Evolutionary conservation across 2,888 invertebrate species (phyloP).

Genomic region (Nephrotoma flavescens): DNA sequence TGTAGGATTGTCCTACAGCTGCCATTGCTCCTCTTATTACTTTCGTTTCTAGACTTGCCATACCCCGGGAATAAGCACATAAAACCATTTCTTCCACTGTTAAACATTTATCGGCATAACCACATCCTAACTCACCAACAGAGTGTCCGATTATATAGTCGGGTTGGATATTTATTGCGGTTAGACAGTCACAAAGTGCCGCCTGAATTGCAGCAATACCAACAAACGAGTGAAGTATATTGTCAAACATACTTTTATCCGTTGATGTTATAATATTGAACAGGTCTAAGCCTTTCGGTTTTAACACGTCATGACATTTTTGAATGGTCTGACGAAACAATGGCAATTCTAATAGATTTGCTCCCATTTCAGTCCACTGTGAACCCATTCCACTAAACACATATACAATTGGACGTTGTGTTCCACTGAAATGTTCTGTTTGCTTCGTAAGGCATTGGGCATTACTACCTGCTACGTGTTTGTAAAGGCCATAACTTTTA

Average conservation of each 20-base stretch:
- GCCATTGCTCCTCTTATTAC: conserved; percentile 75
- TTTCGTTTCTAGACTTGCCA: conserved; percentile 53
- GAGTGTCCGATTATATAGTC: conserved; percentile 80
- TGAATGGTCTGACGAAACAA: conserved; percentile 57
- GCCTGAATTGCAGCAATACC: conserved; percentile 57
- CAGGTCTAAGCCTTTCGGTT: conserved; percentile 46
- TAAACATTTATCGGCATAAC: conserved; percentile 86
- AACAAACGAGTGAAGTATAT: conserved; percentile 54
- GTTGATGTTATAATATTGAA: conserved; percentile 44
- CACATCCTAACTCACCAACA: conserved; percentile 88
- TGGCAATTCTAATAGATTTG: conserved; percentile 56
- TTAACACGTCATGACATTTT: conserved; percentile 39
- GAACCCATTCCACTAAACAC: conserved; percentile 87
- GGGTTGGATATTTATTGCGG: conserved; percentile 43
- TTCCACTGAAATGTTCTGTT: conserved; percentile 44
- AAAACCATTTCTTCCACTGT: conserved; percentile 76
- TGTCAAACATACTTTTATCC: conserved; percentile 44
- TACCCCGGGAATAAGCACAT: conserved; percentile 69
- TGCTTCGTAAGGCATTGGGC: conserved; percentile 36
- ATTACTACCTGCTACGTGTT: conserved; percentile 16
- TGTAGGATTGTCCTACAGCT: conserved; percentile 56
- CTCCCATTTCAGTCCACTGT: conserved; percentile 77
- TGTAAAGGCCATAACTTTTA: conserved; percentile 53
- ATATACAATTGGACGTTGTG: conserved; percentile 65
- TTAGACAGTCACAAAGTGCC: conserved; percentile 45